Base-by-base conservation (phyloP, 2,113 vertebrate genomes). In the Brachyhypopomus gauderio region DNA sequence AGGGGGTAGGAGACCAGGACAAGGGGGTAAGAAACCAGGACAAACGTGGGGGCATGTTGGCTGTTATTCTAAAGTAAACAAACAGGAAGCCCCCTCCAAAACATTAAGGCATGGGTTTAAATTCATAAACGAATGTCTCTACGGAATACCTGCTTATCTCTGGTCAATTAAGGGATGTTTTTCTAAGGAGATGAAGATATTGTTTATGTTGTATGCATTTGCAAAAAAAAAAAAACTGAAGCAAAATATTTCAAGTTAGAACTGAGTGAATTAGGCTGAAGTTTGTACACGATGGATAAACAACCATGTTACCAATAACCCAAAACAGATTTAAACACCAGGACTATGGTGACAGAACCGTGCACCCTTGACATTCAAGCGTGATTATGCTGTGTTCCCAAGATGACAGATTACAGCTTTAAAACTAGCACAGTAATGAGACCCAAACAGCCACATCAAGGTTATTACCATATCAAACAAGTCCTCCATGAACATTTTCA, bases 21-120 rank as follows among this genome's bases (percentile, higher is more conserved):
- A n/a, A 5, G 2, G 14, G 95, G 96, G 97, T 98, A 88, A 91
- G 88, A 2, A 20, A n/a, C 8, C 4, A 4, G 19, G 9, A 36
- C 36, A n/a, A 5, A 1, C 30, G 30, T 30, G 1, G 30, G 30
- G 2, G 38, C 8, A 8, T 22, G 58, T 60, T 14, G 38, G 34
- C n/a, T 34, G 20, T 38, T 34, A 3, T 38, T 16, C 36, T 58
- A 19, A 58, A 23, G 38, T 58, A 70, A 78, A 58, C 27, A 78
- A 3, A 17, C n/a, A 19, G 5, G 14, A 52, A 22, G 63, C 60
- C 25, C 4, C 11, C 27, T 34, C 25, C 8, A 67, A 67, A 58
- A 78, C 36, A n/a, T 20, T 70, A 12, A 69, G 27, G n/a, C 48
- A 58, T 30, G 20, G 17, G 11, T 67, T 67, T n/a, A 70, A 0